These are phyloP conservation scores for Actinia equina DNA, from an alignment of 64 coral and sea anemone genomes.

Conservation along the genomic window DNA sequence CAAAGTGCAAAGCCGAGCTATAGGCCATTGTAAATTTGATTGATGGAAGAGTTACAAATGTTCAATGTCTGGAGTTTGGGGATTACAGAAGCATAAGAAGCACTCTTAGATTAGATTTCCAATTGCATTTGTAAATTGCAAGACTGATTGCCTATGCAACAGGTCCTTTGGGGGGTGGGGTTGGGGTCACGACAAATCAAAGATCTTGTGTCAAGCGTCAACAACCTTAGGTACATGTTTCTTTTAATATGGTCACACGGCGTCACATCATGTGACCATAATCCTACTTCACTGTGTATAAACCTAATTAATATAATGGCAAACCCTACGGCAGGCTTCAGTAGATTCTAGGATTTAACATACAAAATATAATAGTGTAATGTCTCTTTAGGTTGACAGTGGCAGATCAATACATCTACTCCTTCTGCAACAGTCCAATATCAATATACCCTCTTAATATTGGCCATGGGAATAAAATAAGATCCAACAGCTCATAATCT, in stretches of 20 bases:
- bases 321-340: not conserved
- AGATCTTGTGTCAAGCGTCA: constrained; percentile 12
- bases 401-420: not conserved
- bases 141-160: not conserved
- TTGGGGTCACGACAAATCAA: not conserved
- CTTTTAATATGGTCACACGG: not conserved
- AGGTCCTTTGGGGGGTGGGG: not conserved
- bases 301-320: constrained; percentile 28
- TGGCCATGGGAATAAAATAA: constrained; percentile 17
- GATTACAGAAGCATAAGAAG: no score
- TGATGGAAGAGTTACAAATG: no score
- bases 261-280: not conserved
- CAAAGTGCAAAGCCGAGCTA: no score
- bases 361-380: constrained; percentile 35
- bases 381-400: not conserved
- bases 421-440: not conserved
- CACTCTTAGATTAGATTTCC: no score
- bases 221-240: constrained; percentile 25
- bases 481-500: constrained; percentile 8
- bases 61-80: no score
- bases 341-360: constrained; percentile 19
- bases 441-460: constrained; percentile 12
- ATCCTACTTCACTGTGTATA: constrained; percentile 20
- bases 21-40: no score
- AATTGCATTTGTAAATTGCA: not conserved